Evolutionary conservation across 2,113 vertebrate species (phyloP), one percentile per base, ranked within the genome.

Genomic region (Blennius ocellaris): DNA sequence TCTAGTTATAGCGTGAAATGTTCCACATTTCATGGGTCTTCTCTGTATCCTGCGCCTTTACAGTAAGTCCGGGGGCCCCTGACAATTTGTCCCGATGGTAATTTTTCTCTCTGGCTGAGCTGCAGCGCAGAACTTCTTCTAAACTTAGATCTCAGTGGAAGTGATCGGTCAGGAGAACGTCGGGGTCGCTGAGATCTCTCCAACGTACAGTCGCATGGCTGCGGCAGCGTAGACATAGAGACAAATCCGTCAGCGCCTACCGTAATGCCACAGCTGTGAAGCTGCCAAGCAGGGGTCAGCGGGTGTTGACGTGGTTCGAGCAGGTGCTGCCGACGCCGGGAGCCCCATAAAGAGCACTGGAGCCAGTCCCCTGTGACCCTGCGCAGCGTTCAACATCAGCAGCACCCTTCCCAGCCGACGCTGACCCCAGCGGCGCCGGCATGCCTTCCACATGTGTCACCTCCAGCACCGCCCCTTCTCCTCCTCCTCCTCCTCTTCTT

Each of bases 361-460:
- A 92, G 88, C 83, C 89, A 63, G 84, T 83, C 78, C 70, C 73
- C 59, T 12, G 7, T 81, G 88, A 84, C 84, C 83, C 78, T 70
- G 36, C 50, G 47, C 69, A 73, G 76, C 55, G 58, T 66, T 76
- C 76, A 67, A 61, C 70, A 30, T 55, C 64, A 76, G 78, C 87
- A 83, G 72, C 74, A 62, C 70, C 81, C 82, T 51, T 54, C 79
- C 84, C 62, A 45, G 44, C 69, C 63, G 21, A 70, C 83, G 77
- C 77, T 43, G 52, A 87, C 87, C 83, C 64, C 40, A 53, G 36
- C 36, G 49, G 82, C 85, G 81, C 76, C 85, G 5, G 63, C 92
- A 83, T 90, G 86, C 87, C 83, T 92, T 91, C 78, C 80, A 78
- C 83, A 87, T 92, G 86, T 88, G 90, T 91, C 91, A 91, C 86